Evolutionary conservation across 2,113 vertebrate species (phyloP).

Genomic region (Sylvilagus bachmani): DNA sequence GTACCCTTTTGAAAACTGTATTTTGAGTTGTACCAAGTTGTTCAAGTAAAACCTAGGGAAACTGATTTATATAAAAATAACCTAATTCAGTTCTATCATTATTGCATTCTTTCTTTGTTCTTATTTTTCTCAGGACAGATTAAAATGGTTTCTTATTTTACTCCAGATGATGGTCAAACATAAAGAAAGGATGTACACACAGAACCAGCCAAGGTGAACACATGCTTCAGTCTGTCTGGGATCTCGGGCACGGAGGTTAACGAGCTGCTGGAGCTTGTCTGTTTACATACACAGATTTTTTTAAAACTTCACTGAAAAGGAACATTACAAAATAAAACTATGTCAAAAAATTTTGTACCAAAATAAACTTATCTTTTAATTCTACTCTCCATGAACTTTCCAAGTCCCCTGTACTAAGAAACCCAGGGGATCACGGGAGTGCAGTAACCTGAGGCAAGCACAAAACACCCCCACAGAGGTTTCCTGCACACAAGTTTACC

Average conservation of each 20-base stretch:
- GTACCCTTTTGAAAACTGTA: not conserved
- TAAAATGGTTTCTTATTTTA: constrained; percentile 58
- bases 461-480: not conserved
- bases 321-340: too few relatives aligned
- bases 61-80: not conserved
- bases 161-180: not conserved
- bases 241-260: not conserved
- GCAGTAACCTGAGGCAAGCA: not conserved
- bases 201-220: not conserved
- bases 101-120: not conserved
- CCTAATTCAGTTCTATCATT: not conserved
- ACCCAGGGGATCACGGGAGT: not conserved
- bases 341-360: too few relatives aligned
- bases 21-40: not conserved
- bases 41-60: constrained; percentile 8
- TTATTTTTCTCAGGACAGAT: constrained; percentile 9
- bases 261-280: not conserved
- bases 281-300: not conserved
- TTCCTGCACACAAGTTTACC: not conserved
- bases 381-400: too few relatives aligned
- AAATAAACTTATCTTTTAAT: too few relatives aligned
- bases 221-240: not conserved
- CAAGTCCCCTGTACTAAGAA: not conserved
- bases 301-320: too few relatives aligned
- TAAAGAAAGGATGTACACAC: not conserved